Base-by-base conservation (phyloP, 2,797 vertebrate species). In the Coranthus polyacanthus region DNA sequence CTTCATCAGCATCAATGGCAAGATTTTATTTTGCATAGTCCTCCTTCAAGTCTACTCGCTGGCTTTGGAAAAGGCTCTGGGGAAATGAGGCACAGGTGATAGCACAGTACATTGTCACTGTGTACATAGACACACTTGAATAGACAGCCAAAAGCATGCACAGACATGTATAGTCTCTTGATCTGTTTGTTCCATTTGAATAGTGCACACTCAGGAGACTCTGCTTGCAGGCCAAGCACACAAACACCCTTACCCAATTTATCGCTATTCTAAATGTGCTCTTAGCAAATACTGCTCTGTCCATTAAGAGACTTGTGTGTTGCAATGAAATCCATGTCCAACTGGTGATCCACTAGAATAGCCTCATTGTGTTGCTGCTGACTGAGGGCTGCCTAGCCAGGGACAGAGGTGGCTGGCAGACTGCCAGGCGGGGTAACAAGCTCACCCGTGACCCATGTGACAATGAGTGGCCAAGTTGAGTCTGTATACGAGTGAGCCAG, bases 381-480 rank as follows among this genome's bases (percentile, higher is more conserved):
- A 86, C 62, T 24, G 62, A 58, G 60, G 64, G 45, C 71, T 52
- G 72, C 8, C 55, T 54, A 65, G 61, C 59, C 16, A 8, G 69
- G 68, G 66, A 64, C 68, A 76, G 75, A 80, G 85, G 78, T 78
- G 78, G 63, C 71, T 84, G 87, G 86, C 84, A 52, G 75, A 37
- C 70, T 81, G 86, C 83, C 86, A 44, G 75, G 57, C 70, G 73
- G 70, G 66, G 50, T 72, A 79, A 87, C 55, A 43, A 67, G 79
- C 81, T 85, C 75, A 81, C 75, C 79, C 75, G 57, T 84, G 86
- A 89, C 81, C 80, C 64, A 77, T 86, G 84, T 89, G 83, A 88
- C 88, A 78, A 74, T 75, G 72, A 76, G 73, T 74, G 75, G 75
- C 51, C 51, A 66, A 77, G 76, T 78, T 65, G 58, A 77, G 74